Conservation (phyloP, 2,888 invertebrate genomes). For the Harpalus rubripes region DNA sequence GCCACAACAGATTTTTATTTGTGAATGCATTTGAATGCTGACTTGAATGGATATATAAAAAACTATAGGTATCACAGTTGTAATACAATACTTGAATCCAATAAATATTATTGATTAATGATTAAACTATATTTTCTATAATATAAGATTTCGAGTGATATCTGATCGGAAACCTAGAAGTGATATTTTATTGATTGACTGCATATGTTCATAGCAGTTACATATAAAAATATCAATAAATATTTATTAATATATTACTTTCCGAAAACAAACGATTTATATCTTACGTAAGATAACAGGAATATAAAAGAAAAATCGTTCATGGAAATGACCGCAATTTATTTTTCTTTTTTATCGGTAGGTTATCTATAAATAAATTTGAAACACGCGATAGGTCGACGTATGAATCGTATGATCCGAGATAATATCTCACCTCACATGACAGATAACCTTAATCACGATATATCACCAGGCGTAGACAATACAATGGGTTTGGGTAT, state of each 20-base stretch:
- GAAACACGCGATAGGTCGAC: constrained; percentile 14
- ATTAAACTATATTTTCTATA: too few relatives aligned
- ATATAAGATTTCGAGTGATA: too few relatives aligned
- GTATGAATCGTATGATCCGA: constrained; percentile 33
- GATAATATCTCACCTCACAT: constrained; percentile 39
- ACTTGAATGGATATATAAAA: too few relatives aligned
- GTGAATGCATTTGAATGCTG: too few relatives aligned
- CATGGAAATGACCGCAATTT: constrained; percentile 1
- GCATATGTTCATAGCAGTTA: too few relatives aligned
- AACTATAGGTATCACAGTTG: too few relatives aligned
- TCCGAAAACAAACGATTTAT: constrained; percentile 14
- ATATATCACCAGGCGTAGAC: constrained; percentile 19
- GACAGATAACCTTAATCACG: constrained; percentile 35
- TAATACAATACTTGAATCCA: too few relatives aligned
- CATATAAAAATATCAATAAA: too few relatives aligned
- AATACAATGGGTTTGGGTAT: constrained; percentile 9
- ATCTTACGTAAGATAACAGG: background rate
- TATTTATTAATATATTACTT: background rate
- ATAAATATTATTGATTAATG: too few relatives aligned
- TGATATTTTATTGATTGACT: too few relatives aligned
- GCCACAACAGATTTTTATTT: too few relatives aligned
- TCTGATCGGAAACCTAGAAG: too few relatives aligned
- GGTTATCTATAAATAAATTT: constrained; percentile 26
- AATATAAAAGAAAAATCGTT: constrained; percentile 18
- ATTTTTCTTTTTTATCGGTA: constrained; percentile 9